phyloP scores from a whole-genome alignment of 2,797 vertebrate species.

The Setipinna tenuifilis region DNA sequence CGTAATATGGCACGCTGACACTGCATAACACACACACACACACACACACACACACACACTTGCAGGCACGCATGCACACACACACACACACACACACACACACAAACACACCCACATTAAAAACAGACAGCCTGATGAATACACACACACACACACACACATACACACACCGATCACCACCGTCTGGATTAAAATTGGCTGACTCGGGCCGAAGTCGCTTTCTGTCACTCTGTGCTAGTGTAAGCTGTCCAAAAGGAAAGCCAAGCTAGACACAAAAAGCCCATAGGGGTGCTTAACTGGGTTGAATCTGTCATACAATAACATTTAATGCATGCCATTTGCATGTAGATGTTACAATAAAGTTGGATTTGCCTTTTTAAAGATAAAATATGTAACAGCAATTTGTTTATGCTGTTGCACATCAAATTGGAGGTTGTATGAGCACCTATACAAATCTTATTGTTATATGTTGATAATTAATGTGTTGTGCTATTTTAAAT shows the following conservation, averaged over 20 bases:
- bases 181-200: slow-evolving; percentile 11
- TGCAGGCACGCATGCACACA: not conserved
- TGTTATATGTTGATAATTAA: not conserved
- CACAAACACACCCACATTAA: too few relatives aligned
- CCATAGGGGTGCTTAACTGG: not conserved
- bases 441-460: not conserved
- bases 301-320: not conserved
- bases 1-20: slow-evolving; percentile 11
- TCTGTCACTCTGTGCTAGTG: not conserved
- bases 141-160: too few relatives aligned
- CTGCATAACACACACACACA: slow-evolving; percentile 28
- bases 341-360: not conserved
- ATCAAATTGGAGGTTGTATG: not conserved
- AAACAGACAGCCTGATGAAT: too few relatives aligned
- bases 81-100: too few relatives aligned
- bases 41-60: slow-evolving; percentile 36
- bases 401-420: too few relatives aligned
- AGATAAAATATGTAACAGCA: not conserved
- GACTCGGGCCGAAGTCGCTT: not conserved
- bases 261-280: not conserved
- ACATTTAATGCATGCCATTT: not conserved
- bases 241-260: not conserved
- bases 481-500: not conserved
- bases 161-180: not conserved
- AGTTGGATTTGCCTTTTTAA: not conserved